A percentile compares a stretch with the other conserved stretches of the same genome.
These are phyloP conservation scores for Carabus problematicus DNA, from an alignment of 2,888 invertebrate genomes.

Conservation along the genomic window DNA sequence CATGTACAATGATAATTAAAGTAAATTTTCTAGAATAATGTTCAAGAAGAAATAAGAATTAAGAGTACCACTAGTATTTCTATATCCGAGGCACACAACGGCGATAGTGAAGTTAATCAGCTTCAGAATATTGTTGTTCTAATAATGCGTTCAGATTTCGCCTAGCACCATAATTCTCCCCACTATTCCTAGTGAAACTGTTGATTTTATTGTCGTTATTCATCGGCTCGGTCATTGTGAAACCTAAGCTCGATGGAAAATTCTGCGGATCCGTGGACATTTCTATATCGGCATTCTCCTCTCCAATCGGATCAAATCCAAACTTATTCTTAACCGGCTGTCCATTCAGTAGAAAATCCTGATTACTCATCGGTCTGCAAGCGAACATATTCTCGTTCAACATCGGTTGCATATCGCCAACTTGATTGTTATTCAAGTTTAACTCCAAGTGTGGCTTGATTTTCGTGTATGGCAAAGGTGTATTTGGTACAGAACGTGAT, in stretches of 20 bases:
- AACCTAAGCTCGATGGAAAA: conserved; percentile 31
- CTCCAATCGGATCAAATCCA: conserved; percentile 9
- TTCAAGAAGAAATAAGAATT: conserved; percentile 13
- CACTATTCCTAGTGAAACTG: conserved; percentile 10
- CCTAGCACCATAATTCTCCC: conserved; percentile 45
- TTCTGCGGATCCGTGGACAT: neutral
- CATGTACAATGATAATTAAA: too few species aligned
- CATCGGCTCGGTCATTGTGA: conserved; percentile 32
- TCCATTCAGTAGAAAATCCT: conserved; percentile 58
- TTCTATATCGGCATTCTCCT: neutral
- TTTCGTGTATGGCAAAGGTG: conserved; percentile 67
- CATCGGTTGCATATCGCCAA: conserved; percentile 14
- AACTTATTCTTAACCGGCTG: conserved; percentile 54
- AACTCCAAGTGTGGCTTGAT: conserved; percentile 50
- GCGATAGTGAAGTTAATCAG: conserved; percentile 31
- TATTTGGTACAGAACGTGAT: conserved; percentile 74
- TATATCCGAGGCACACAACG: conserved; percentile 37
- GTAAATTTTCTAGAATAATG: neutral
- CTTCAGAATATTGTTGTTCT: conserved; percentile 41
- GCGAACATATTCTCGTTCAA: conserved; percentile 24
- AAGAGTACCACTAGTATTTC: conserved; percentile 21
- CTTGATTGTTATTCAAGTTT: conserved; percentile 38
- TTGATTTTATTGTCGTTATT: conserved; percentile 31
- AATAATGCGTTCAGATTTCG: conserved; percentile 46
- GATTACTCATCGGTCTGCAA: conserved; percentile 42